A percentile compares a stretch with the other conserved stretches of the same genome.
phyloP scores from a whole-genome alignment of 1,140 invertebrate genomes.

The Dinoponera quadriceps region DNA sequence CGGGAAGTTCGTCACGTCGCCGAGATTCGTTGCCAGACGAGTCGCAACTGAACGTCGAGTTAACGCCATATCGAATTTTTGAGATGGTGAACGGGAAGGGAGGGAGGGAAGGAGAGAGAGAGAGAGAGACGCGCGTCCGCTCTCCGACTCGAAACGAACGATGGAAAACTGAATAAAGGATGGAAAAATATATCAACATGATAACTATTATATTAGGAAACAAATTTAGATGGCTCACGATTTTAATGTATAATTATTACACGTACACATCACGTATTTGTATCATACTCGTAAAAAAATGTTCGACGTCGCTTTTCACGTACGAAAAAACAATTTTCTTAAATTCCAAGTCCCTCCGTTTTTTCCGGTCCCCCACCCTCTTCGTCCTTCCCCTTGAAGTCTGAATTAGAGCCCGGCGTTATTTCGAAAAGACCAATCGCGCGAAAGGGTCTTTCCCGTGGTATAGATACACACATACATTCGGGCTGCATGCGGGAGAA shows the following conservation, averaged over 20 bases:
- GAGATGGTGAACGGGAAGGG: background rate
- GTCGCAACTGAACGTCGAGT: background rate
- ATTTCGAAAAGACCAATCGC: background rate
- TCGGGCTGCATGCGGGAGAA: background rate
- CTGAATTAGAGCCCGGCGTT: no score
- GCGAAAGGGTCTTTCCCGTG: background rate
- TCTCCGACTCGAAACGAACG: no score
- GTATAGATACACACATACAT: background rate
- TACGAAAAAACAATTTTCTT: background rate
- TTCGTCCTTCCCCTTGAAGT: no score
- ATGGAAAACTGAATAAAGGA: no score
- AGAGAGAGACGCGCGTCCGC: no score
- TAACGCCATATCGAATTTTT: background rate
- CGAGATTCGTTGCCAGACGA: conserved; percentile 1
- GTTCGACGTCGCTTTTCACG: background rate
- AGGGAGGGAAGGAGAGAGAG: no score
- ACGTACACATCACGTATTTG: background rate
- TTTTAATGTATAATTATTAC: background rate
- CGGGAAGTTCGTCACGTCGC: conserved; percentile 6
- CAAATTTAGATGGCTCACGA: background rate
- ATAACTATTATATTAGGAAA: background rate
- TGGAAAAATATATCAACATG: no score
- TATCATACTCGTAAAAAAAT: background rate
- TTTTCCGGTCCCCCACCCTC: no score
- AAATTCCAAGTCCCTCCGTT: background rate